Percentiles rank a stretch among this genome's conserved stretches.
Conservation (phyloP, 2,888 invertebrate genomes). For the Cinara cedri region DNA sequence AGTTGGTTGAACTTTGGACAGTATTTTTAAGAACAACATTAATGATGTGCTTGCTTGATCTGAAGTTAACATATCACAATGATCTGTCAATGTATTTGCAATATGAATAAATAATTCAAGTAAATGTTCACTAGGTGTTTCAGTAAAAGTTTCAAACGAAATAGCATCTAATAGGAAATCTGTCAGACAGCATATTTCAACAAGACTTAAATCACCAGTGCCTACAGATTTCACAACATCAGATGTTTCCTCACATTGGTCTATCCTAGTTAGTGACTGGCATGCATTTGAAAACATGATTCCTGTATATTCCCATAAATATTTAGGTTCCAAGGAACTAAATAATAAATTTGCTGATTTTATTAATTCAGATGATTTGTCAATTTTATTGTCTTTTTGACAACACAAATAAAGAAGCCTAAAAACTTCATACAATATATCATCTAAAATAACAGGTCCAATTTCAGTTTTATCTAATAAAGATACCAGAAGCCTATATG, state of each 20-base stretch:
- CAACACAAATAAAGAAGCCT: conserved; percentile 61
- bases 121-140: conserved; percentile 78
- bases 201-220: conserved; percentile 65
- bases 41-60: conserved; percentile 72
- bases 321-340: conserved; percentile 81
- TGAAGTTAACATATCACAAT: conserved; percentile 67
- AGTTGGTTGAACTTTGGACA: conserved; percentile 75
- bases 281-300: conserved; percentile 70
- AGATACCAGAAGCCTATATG: conserved; percentile 80
- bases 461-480: conserved; percentile 87
- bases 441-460: conserved; percentile 77
- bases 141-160: conserved; percentile 76
- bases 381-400: conserved; percentile 58
- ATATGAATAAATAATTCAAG: conserved; percentile 77
- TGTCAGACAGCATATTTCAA: conserved; percentile 75
- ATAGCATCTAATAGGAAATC: conserved; percentile 79
- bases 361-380: conserved; percentile 69
- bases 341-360: conserved; percentile 86
- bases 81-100: conserved; percentile 68
- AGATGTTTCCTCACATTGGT: conserved; percentile 56
- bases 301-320: conserved; percentile 83
- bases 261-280: conserved; percentile 60
- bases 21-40: conserved; percentile 74
- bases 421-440: conserved; percentile 79
- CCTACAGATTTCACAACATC: conserved; percentile 67